phyloP scores from a whole-genome alignment of 92 coral and sea anemone species.

The Phenganax stokvisi region DNA sequence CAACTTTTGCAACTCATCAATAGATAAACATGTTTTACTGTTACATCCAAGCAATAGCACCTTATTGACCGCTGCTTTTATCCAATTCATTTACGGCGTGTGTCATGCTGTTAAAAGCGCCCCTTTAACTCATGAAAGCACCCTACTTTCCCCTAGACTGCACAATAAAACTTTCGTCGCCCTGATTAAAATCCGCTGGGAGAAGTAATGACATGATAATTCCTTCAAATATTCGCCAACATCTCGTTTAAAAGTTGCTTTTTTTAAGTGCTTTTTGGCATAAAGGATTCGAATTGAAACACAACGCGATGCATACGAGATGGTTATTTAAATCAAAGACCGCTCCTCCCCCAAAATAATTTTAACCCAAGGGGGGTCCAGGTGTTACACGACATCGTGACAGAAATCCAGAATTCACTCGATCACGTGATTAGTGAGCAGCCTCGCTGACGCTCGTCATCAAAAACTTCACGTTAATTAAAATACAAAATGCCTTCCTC shows the following conservation, averaged over 20 bases:
- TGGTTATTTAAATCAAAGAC: no score
- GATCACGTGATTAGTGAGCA: no score
- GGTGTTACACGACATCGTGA: no score
- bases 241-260: not conserved
- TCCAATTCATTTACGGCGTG: conserved; percentile 16
- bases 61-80: not conserved
- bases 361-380: no score
- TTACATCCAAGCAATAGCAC: not conserved
- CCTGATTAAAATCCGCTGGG: not conserved
- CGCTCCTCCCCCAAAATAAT: no score
- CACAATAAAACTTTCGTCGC: not conserved
- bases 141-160: conserved; percentile 12
- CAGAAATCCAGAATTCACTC: no score
- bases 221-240: not conserved
- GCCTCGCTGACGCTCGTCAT: no score
- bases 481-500: no score
- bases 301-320: no score
- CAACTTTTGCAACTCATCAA: conserved; percentile 14
- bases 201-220: not conserved
- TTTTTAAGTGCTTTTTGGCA: no score
- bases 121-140: conserved; percentile 4
- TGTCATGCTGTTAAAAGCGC: conserved; percentile 15
- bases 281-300: not conserved
- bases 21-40: not conserved
- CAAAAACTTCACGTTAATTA: no score